phyloP scores from a whole-genome alignment of 2,888 invertebrate genomes.

The Agonopterix alstromeriana region DNA sequence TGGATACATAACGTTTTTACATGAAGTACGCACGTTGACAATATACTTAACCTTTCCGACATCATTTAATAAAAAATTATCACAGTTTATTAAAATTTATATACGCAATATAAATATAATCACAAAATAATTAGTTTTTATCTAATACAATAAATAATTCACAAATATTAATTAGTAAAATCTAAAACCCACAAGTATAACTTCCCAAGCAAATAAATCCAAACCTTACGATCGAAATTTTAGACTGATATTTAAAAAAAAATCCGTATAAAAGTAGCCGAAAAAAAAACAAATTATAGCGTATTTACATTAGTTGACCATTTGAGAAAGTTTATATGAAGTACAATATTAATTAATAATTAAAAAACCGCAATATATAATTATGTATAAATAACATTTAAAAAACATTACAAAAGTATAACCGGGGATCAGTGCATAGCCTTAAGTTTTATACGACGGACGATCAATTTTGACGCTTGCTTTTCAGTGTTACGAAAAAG shows the following conservation, averaged over 20 bases:
- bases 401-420: constrained; percentile 47
- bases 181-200: constrained; percentile 36
- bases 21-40: constrained; percentile 43
- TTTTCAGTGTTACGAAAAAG: constrained; percentile 44
- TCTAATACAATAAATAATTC: constrained; percentile 29
- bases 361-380: constrained; percentile 44
- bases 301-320: constrained; percentile 76
- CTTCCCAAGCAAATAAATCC: constrained; percentile 64
- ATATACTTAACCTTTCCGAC: constrained; percentile 39
- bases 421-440: constrained; percentile 70
- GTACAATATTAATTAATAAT: constrained; percentile 27
- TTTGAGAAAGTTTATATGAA: constrained; percentile 69
- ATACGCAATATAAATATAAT: constrained; percentile 54
- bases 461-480: constrained; percentile 36
- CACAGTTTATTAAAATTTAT: constrained; percentile 49
- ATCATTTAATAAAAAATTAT: constrained; percentile 24
- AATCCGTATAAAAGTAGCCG: constrained; percentile 59
- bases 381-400: constrained; percentile 26
- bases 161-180: background rate
- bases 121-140: constrained; percentile 50
- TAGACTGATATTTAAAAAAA: constrained; percentile 69
- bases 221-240: constrained; percentile 72
- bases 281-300: constrained; percentile 48
- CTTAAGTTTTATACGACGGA: constrained; percentile 65
- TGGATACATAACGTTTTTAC: constrained; percentile 36